Evolutionary conservation across 2,797 vertebrate genomes (phyloP), one percentile per base, ranked within the genome.

Genomic region (Aeoliscus strigatus): DNA sequence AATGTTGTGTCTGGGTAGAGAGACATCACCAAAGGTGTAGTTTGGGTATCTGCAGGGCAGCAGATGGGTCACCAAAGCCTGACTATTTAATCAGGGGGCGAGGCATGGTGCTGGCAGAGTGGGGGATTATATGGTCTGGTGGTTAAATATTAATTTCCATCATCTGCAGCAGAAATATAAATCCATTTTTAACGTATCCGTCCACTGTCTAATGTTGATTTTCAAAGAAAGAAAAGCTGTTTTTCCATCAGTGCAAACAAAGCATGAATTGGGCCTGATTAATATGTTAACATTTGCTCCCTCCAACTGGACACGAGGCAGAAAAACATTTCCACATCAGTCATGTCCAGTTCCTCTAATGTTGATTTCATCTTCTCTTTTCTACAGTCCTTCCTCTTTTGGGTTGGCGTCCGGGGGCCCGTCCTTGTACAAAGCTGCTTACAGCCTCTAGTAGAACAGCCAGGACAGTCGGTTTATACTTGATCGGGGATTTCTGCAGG

Each of bases 401-500:
- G 25, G 17, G 15, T 32, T 60, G 53, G 34, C 32, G 69, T 57
- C 24, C 50, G 70, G 50, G 46, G 51, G 61, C 65, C 63, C 41
- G 31, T 43, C 46, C 45, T 25, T 17, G 25, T 33, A 46, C 66
- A 83, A 79, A 82, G 70, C 77, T 70, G 70, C 69, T 81, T 71
- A 78, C 40, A 18, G 58, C 57, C 51, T 66, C 66, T 79, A 71
- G 81, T 64, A 73, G 74, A 53, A 48, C 60, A 78, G 62, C 57
- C 67, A 37, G 66, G 70, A 82, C 73, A 72, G 77, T 74, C 41
- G 52, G 63, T 73, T 74, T 72, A 64, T 47, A 60, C 66, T 70
- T 64, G 63, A 75, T 56, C 68, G 65, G 79, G 80, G 74, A 84
- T 84, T 86, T 84, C 75, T 78, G 62, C 67, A 54, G 58, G 70